phyloP scores from a whole-genome alignment of 2,113 vertebrate genomes.

The Alligator mississippiensis region DNA sequence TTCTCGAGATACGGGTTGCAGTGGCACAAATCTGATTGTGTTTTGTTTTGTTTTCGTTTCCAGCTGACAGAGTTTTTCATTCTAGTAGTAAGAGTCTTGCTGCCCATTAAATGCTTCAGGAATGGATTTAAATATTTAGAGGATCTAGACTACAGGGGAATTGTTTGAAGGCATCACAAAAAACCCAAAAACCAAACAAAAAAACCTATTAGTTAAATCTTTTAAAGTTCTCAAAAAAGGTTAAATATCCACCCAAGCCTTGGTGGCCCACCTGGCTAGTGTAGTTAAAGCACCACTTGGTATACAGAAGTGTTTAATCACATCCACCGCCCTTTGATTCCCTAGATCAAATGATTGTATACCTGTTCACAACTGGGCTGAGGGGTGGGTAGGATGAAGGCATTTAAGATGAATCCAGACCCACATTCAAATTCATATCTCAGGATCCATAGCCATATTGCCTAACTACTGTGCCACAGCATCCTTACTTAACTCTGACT shows the following conservation, averaged over 20 bases:
- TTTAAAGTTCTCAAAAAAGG: slow-evolving; percentile 58
- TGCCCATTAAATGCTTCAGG: slow-evolving; percentile 73
- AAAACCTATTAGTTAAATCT: slow-evolving; percentile 64
- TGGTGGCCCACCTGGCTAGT: too few relatives aligned
- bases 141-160: slow-evolving; percentile 68
- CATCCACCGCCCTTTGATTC: too few relatives aligned
- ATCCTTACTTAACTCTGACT: slow-evolving; percentile 20
- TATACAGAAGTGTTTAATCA: too few relatives aligned
- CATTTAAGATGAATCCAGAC: too few relatives aligned
- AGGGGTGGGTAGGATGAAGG: too few relatives aligned
- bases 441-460: too few relatives aligned
- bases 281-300: too few relatives aligned
- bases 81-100: slow-evolving; percentile 64
- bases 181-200: slow-evolving; percentile 3
- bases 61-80: slow-evolving; percentile 61
- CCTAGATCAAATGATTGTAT: too few relatives aligned
- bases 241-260: too few relatives aligned
- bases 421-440: too few relatives aligned
- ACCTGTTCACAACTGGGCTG: too few relatives aligned
- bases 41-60: slow-evolving; percentile 59
- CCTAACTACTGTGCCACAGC: too few relatives aligned
- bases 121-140: slow-evolving; percentile 76
- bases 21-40: slow-evolving; percentile 59
- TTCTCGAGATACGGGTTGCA: neutral
- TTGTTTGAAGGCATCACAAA: slow-evolving; percentile 70